phyloP scores from a whole-genome alignment of 1,140 invertebrate species.

The Hyles euphorbiae region DNA sequence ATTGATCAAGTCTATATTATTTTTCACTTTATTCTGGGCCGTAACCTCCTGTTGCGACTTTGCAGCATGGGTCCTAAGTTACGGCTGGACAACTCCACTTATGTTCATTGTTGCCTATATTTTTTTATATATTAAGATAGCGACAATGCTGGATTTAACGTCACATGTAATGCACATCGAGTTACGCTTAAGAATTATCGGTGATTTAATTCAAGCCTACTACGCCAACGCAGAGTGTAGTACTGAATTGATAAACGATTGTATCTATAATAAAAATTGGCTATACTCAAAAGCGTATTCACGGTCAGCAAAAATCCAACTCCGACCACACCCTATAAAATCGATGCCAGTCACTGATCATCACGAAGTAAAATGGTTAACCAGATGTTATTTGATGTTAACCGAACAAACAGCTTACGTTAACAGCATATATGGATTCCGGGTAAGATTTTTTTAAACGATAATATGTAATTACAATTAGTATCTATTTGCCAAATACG shows the following conservation, averaged over 20 bases:
- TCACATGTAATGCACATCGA: slow-evolving; percentile 39
- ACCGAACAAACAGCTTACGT: slow-evolving; percentile 39
- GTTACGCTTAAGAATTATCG: slow-evolving; percentile 28
- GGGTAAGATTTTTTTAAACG: slow-evolving; percentile 28
- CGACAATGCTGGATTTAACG: slow-evolving; percentile 40
- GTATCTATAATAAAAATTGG: slow-evolving; percentile 26
- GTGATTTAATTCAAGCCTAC: slow-evolving; percentile 22
- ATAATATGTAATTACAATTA: too few relatives aligned
- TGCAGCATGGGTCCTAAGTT: slow-evolving; percentile 30
- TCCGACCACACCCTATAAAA: neutral
- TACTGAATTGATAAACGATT: slow-evolving; percentile 14
- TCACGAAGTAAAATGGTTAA: slow-evolving; percentile 26
- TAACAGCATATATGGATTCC: slow-evolving; percentile 41
- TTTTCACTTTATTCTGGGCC: slow-evolving; percentile 31
- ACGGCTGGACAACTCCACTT: slow-evolving; percentile 25
- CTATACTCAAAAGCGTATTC: slow-evolving; percentile 13
- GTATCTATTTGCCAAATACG: too few relatives aligned
- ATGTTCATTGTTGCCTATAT: slow-evolving; percentile 32
- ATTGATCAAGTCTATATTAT: slow-evolving; percentile 23
- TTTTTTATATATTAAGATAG: slow-evolving; percentile 42
- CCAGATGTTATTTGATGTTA: slow-evolving; percentile 38
- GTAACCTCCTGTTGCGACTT: slow-evolving; percentile 29
- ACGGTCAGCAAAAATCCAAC: slow-evolving; percentile 3
- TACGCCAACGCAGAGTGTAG: slow-evolving; percentile 9
- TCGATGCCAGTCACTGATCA: slow-evolving; percentile 3